Conservation (phyloP, 2,113 vertebrate genomes). For the Fregata magnificens region DNA sequence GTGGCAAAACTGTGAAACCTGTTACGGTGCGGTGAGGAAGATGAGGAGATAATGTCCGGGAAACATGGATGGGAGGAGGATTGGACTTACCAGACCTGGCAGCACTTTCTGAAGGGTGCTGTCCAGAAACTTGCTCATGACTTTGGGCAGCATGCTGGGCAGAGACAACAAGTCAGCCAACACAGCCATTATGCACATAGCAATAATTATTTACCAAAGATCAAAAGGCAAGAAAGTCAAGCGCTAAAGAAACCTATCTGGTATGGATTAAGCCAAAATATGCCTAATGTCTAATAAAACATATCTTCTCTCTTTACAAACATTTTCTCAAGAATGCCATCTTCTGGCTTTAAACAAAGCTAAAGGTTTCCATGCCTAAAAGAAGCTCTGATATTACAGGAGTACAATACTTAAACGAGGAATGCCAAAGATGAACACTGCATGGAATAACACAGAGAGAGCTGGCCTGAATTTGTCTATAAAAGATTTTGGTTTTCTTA, state of each 20-base stretch:
- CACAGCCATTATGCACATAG: rapidly evolving
- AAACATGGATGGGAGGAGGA: not conserved
- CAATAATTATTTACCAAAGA: not conserved
- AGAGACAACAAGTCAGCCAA: not conserved
- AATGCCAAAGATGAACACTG: not conserved
- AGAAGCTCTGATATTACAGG: not conserved
- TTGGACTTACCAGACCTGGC: slow-evolving; percentile 26
- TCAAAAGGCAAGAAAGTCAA: not conserved
- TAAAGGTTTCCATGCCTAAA: not conserved
- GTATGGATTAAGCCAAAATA: not conserved
- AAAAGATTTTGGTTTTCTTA: not conserved
- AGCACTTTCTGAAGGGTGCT: slow-evolving; percentile 63
- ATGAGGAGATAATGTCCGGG: not conserved
- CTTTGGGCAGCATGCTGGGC: slow-evolving; percentile 24
- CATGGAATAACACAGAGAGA: not conserved
- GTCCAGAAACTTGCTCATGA: slow-evolving; percentile 57
- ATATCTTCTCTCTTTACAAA: not conserved
- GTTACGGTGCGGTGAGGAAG: not conserved
- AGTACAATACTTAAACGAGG: not conserved
- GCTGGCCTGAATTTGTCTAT: not conserved
- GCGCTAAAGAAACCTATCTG: not conserved
- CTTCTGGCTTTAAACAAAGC: slow-evolving; percentile 1
- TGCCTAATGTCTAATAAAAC: not conserved
- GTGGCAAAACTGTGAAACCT: not conserved
- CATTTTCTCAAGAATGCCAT: slow-evolving; percentile 38